Percentiles rank a stretch among this genome's conserved stretches.
Evolutionary conservation across 2,797 vertebrate species (phyloP).

Genomic region (Sphaeramia orbicularis): DNA sequence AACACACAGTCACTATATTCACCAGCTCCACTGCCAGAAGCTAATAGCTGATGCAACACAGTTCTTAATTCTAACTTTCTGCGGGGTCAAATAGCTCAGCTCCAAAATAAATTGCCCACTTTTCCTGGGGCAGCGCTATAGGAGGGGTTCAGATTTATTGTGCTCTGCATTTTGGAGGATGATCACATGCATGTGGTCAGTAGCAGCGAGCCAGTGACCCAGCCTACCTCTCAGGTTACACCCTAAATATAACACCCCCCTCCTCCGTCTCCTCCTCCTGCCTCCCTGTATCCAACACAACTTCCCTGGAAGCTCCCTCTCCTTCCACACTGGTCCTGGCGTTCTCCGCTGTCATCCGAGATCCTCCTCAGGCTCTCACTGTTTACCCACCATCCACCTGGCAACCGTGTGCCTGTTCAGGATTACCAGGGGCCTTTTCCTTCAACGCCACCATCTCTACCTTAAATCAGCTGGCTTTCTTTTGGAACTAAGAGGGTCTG

Average conservation of each 20-base stretch:
- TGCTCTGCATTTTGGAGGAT: conserved; percentile 83
- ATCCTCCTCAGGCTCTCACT: conserved; percentile 78
- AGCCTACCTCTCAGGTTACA: conserved; percentile 96
- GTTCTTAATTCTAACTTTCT: conserved; percentile 49
- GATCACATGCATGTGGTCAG: conserved; percentile 89
- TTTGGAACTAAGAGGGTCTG: conserved; percentile 44
- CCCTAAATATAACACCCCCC: conserved; percentile 93
- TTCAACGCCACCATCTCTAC: conserved; percentile 60
- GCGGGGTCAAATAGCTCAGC: conserved; percentile 47
- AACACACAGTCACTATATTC: conserved; percentile 4
- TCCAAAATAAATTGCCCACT: conserved; percentile 73
- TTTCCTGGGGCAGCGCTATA: conserved; percentile 62
- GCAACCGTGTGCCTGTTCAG: conserved; percentile 80
- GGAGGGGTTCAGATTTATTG: conserved; percentile 73
- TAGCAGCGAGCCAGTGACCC: conserved; percentile 86
- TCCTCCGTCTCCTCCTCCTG: conserved; percentile 61
- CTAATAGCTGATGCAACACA: conserved; percentile 42
- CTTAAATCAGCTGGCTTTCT: conserved; percentile 48
- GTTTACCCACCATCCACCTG: conserved; percentile 78
- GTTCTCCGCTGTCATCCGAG: conserved; percentile 87
- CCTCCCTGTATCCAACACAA: conserved; percentile 85
- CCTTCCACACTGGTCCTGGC: conserved; percentile 82
- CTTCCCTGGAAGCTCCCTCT: conserved; percentile 88
- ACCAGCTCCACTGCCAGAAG: conserved; percentile 9
- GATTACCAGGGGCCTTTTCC: conserved; percentile 82